phyloP scores from a whole-genome alignment of 2,888 invertebrate genomes.

The Xestia c-nigrum region DNA sequence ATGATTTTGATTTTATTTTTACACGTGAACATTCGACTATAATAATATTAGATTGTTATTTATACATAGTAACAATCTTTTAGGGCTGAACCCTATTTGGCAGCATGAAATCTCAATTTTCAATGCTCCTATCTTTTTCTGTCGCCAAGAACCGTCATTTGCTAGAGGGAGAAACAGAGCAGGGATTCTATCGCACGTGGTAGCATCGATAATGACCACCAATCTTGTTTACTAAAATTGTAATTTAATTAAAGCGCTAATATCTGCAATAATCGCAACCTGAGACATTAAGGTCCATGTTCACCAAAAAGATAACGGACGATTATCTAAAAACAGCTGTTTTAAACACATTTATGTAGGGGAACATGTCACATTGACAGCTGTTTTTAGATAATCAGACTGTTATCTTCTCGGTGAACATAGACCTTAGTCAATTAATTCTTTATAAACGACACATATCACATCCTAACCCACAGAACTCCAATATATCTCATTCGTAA shows the following conservation, averaged over 20 bases:
- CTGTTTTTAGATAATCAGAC: no score
- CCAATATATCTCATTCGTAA: conserved; percentile 39
- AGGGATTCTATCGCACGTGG: not conserved
- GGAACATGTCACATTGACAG: no score
- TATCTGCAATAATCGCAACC: not conserved
- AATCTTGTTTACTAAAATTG: no score
- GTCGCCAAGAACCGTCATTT: not conserved
- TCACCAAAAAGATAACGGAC: no score
- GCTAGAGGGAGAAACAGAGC: not conserved
- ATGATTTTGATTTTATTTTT: no score
- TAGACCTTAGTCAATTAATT: not conserved
- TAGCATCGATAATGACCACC: not conserved
- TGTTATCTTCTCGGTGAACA: no score
- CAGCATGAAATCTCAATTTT: no score
- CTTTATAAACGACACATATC: not conserved
- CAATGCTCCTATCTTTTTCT: no score
- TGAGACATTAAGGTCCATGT: not conserved
- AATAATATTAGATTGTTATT: not conserved
- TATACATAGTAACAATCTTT: not conserved
- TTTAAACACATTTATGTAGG: no score
- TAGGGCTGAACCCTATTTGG: no score
- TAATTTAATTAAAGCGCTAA: not conserved
- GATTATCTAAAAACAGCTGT: no score
- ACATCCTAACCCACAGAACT: conserved; percentile 4
- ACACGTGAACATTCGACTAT: no score